phyloP scores from a whole-genome alignment of 2,797 vertebrate genomes.

The Amblyraja radiata region DNA sequence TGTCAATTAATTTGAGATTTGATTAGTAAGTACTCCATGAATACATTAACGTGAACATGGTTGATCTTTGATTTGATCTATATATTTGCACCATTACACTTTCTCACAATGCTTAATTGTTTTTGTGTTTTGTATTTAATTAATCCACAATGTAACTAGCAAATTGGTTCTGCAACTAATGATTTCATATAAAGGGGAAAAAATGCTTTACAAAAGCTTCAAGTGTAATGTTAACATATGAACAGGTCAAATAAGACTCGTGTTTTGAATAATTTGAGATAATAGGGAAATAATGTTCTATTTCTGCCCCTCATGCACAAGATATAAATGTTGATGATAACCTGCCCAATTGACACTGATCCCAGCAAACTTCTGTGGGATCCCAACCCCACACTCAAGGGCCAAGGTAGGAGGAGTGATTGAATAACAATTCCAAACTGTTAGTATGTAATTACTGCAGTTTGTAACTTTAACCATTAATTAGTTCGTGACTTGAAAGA shows the following conservation, averaged over 20 bases:
- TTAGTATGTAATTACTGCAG: background rate
- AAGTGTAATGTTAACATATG: background rate
- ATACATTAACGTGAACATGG: background rate
- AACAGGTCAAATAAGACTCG: background rate
- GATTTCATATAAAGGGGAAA: background rate
- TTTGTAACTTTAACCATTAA: background rate
- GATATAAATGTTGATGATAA: background rate
- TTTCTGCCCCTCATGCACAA: background rate
- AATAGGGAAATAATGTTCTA: background rate
- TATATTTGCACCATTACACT: background rate
- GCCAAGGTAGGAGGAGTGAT: background rate
- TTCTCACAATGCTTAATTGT: background rate
- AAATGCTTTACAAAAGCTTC: background rate
- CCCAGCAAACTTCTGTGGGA: background rate
- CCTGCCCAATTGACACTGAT: background rate
- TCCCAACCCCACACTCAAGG: background rate
- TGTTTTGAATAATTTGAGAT: background rate
- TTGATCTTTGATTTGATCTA: background rate
- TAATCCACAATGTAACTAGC: background rate
- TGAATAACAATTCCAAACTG: background rate
- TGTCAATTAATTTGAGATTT: background rate
- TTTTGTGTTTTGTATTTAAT: background rate
- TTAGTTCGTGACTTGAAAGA: background rate
- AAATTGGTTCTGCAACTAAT: conserved; percentile 1
- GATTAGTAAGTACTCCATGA: background rate